These are phyloP conservation scores for Gallinago undulata DNA, from an alignment of 2,113 vertebrate species.

Conservation along the genomic window DNA sequence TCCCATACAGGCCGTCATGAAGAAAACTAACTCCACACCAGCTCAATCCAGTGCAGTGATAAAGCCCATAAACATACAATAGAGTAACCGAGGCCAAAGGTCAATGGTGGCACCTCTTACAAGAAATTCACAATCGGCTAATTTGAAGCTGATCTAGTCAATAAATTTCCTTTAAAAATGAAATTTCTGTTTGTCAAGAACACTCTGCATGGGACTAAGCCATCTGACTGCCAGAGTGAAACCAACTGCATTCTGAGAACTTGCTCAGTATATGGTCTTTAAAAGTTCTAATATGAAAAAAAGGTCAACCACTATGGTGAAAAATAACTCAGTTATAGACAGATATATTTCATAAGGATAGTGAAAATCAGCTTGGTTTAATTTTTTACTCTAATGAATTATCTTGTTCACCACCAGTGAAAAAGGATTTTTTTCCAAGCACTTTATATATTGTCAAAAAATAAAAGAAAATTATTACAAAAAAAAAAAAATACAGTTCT, in stretches of 20 bases:
- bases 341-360: background rate
- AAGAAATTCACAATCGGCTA: background rate
- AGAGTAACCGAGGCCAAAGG: background rate
- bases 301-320: background rate
- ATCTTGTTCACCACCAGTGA: background rate
- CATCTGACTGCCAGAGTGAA: background rate
- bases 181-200: background rate
- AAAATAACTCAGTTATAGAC: background rate
- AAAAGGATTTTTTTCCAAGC: background rate
- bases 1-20: background rate
- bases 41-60: fast-evolving
- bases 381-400: background rate
- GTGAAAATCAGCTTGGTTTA: fast-evolving
- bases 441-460: background rate
- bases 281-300: background rate
- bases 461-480: background rate
- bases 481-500: background rate
- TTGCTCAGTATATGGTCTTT: background rate
- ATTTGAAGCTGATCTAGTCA: background rate
- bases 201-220: background rate
- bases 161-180: background rate
- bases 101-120: background rate
- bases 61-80: background rate
- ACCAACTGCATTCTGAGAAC: background rate
- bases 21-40: background rate